phyloP scores from a whole-genome alignment of 2,888 invertebrate species.

The Prenolepis imparis region DNA sequence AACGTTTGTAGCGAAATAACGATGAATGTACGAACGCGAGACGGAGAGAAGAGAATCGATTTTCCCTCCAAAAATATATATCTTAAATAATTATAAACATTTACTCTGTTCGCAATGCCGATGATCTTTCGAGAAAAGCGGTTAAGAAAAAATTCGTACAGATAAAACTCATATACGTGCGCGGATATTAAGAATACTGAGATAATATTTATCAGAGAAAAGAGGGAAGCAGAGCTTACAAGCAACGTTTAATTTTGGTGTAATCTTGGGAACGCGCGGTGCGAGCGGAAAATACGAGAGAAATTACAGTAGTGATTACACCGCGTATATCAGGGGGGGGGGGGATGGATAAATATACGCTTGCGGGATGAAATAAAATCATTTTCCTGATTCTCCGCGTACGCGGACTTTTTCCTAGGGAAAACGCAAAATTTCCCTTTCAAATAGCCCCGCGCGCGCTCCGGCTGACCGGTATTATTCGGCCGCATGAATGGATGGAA shows the following conservation, averaged over 20 bases:
- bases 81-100: neutral
- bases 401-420: conserved; percentile 57
- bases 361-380: conserved; percentile 61
- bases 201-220: neutral
- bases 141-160: neutral
- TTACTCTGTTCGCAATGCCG: neutral
- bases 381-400: conserved; percentile 47
- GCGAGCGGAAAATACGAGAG: neutral
- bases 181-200: neutral
- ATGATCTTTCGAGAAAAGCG: neutral
- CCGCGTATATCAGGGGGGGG: neutral
- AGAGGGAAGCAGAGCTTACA: neutral
- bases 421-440: conserved; percentile 72
- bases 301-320: conserved; percentile 27
- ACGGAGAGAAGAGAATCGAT: neutral
- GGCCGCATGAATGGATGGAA: conserved; percentile 75
- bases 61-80: neutral
- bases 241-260: conserved; percentile 7
- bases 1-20: neutral
- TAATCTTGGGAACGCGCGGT: neutral
- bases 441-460: conserved; percentile 61
- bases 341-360: neutral
- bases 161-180: neutral
- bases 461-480: conserved; percentile 67
- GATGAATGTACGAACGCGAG: conserved; percentile 6